Conservation (phyloP, 2,888 invertebrate genomes). For the Actias luna region DNA sequence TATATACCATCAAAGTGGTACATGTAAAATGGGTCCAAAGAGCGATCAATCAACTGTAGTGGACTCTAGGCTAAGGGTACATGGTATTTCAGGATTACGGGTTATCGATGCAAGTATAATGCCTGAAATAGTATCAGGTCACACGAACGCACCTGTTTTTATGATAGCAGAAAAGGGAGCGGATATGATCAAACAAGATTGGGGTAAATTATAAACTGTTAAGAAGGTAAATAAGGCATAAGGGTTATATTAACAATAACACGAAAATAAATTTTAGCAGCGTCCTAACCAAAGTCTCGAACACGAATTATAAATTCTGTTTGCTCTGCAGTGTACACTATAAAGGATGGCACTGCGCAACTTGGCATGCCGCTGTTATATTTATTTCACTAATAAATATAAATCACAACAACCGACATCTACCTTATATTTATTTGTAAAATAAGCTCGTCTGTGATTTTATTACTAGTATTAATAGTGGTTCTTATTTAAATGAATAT, state of each 20-base stretch:
- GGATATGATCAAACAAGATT: constrained; percentile 85
- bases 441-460: background rate
- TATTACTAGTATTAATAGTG: background rate
- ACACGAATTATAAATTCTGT: background rate
- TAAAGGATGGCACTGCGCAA: background rate
- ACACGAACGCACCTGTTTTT: constrained; percentile 88
- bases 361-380: background rate
- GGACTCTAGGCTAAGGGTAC: constrained; percentile 82
- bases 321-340: background rate
- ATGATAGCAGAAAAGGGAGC: constrained; percentile 92
- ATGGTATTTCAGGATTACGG: constrained; percentile 85
- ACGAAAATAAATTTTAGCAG: background rate
- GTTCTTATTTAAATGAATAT: background rate
- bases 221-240: background rate
- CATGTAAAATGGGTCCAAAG: constrained; percentile 85
- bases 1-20: constrained; percentile 86
- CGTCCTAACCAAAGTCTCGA: background rate
- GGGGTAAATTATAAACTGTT: constrained; percentile 47
- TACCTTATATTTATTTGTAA: background rate
- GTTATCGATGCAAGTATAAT: constrained; percentile 91
- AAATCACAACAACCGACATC: background rate
- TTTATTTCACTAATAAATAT: background rate
- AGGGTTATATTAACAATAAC: background rate
- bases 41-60: constrained; percentile 84
- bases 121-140: constrained; percentile 88